Evolutionary conservation across 2,797 vertebrate species (phyloP), one percentile per base, ranked within the genome.

Genomic region (Melanotaenia parkinsoni): DNA sequence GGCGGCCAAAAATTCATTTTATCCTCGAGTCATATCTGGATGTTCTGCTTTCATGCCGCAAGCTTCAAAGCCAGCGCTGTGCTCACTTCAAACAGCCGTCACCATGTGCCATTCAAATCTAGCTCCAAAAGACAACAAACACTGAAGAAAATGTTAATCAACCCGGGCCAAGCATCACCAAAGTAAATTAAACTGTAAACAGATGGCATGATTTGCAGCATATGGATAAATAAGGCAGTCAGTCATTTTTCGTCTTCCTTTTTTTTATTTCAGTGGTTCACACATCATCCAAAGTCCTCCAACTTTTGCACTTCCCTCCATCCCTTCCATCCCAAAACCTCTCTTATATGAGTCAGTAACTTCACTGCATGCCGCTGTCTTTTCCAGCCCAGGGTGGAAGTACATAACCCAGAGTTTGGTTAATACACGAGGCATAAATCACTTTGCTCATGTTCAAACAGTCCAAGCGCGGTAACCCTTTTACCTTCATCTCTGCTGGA

Each of bases 181-280:
- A 88, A 92, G 92, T 92, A 93, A 94, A 92, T 89, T 90, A 88
- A 89, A 94, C 82, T 72, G 86, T 90, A 91, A 93, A 90, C 94
- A 95, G 86, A 93, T 94, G 92, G 70, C n/a, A 71, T 91, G 70
- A 93, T 94, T 80, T 77, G 74, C 67, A 90, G 72, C 94, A 94
- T 89, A 79, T 92, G 92, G 89, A 91, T 79, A 81, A 91, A 90
- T 91, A 83, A 86, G 83, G 77, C 82, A 85, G 69, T 83, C 86
- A 87, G 89, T 93, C 89, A 88, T 91, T 86, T 69, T 83, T 81
- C 45, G 53, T 70, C 67, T 77, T 78, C 78, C 50, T 12, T 75
- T 80, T 85, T 86, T 67, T 80, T 85, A 65, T 87, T 87, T 77
- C 74, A 77, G 82, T 67, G 86, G 92, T 91, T 93, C 86, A 89